phyloP scores from a whole-genome alignment of 2,888 invertebrate genomes.

The Yponomeuta cagnagella region DNA sequence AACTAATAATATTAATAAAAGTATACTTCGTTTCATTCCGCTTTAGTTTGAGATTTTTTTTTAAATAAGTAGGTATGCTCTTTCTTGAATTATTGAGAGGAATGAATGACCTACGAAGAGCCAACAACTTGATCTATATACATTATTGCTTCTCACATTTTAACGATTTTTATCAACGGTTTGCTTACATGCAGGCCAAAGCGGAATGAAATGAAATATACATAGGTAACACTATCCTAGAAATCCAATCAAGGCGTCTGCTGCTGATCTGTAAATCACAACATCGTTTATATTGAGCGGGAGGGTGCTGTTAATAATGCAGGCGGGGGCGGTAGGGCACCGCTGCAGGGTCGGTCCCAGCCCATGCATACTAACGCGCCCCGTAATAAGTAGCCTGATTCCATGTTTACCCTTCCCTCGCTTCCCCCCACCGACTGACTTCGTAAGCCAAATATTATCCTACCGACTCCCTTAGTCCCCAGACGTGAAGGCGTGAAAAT shows the following conservation, averaged over 20 bases:
- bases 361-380: conserved; percentile 72
- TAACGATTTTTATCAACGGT: too few relatives aligned
- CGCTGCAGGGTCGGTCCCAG: conserved; percentile 50
- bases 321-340: conserved; percentile 34
- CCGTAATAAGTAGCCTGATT: conserved; percentile 65
- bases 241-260: neutral
- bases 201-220: neutral
- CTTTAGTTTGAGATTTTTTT: neutral
- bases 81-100: too few relatives aligned
- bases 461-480: neutral
- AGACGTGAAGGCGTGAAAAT: conserved; percentile 9
- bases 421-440: neutral
- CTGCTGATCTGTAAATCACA: conserved; percentile 50
- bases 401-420: conserved; percentile 38
- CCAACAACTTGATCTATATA: too few relatives aligned
- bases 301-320: conserved; percentile 37
- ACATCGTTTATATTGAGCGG: conserved; percentile 52
- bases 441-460: too few relatives aligned
- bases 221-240: too few relatives aligned
- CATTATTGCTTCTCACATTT: too few relatives aligned
- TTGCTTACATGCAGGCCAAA: neutral
- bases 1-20: too few relatives aligned
- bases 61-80: too few relatives aligned
- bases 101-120: too few relatives aligned
- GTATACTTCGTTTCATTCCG: neutral